Base-by-base conservation (phyloP, 2,113 vertebrate genomes). In the Ciconia stormi region DNA sequence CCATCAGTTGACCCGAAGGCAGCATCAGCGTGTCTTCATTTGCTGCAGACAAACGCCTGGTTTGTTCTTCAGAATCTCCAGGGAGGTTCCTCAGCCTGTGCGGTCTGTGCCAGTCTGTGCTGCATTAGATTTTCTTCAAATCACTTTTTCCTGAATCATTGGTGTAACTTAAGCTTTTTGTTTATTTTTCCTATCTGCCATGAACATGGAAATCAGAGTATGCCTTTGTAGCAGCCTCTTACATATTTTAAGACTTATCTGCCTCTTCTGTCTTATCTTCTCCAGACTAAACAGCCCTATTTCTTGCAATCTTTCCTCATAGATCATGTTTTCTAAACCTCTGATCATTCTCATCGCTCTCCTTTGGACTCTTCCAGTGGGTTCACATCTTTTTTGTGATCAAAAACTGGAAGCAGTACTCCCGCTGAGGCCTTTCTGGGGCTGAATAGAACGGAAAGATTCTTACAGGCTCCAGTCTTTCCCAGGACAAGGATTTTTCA, bases 201-300 rank as follows among this genome's bases (percentile, higher is more conserved):
- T 74, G 67, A 84, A 62, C 44, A 22, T 40, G 56, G 70, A 71
- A 87, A 63, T 79, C 32, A 34, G 66, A 50, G 40, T 71, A n/a
- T 89, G 44, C 65, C 16, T 84, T 59, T 84, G 69, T 63, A 94
- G 67, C 42, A 78, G 42, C n/a, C 42, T 89, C 76, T 63, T 77
- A 23, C 16, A 4, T 63, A 42, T 71, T 95, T 91, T 82, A 76
- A 76, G 47, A 10, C 56, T 86, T 96, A 81, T 83, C 89, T 82
- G 40, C 40, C 44, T 91, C 44, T 87, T 86, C 14, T 73, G 62
- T 56, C 69, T 92, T 95, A 89, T 93, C 89, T 76, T 61, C 53
- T 78, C 63, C 40, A 89, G 87, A 94, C 94, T 95, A 95, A 97
- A 93, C 87, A 96, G 82, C 55, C 9, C 50, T 9, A 36, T 89